These are phyloP conservation scores for Centruroides vittatus DNA, from an alignment of 1,140 invertebrate species.

Conservation along the genomic window DNA sequence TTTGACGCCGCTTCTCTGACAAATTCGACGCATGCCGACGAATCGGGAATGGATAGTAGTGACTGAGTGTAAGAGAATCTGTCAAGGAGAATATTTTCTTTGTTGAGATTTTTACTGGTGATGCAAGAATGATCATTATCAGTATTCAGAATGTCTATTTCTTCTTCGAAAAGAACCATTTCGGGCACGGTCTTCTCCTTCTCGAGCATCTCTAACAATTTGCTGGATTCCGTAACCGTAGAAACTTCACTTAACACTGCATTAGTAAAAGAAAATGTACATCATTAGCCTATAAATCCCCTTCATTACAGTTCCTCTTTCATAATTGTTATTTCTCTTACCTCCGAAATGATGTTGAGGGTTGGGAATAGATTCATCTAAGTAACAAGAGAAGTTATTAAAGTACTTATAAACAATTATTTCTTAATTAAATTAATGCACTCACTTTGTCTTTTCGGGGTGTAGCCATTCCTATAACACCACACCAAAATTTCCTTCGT, in stretches of 20 bases:
- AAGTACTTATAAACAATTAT: no score
- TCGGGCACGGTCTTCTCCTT: constrained; percentile 32
- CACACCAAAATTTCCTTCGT: constrained; percentile 36
- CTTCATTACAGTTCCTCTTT: no score
- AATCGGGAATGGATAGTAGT: neutral
- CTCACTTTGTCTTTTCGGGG: no score
- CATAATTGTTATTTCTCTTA: no score
- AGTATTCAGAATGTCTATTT: constrained; percentile 1
- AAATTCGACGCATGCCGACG: constrained; percentile 2
- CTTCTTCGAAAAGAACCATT: neutral
- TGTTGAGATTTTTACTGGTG: constrained; percentile 17
- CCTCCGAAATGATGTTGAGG: no score
- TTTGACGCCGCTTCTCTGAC: constrained; percentile 5
- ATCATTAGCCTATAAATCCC: no score
- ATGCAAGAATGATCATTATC: constrained; percentile 15
- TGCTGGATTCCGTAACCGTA: no score
- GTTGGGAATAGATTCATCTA: no score
- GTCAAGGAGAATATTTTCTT: neutral
- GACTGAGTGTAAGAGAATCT: constrained; percentile 17
- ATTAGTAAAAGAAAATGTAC: no score
- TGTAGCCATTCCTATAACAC: constrained; percentile 19
- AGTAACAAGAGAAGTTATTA: no score
- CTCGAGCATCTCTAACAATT: constrained; percentile 14
- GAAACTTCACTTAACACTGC: no score
- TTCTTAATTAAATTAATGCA: no score